These are phyloP conservation scores for Agrypnus murinus DNA, from an alignment of 2,888 invertebrate species.

Conservation along the genomic window DNA sequence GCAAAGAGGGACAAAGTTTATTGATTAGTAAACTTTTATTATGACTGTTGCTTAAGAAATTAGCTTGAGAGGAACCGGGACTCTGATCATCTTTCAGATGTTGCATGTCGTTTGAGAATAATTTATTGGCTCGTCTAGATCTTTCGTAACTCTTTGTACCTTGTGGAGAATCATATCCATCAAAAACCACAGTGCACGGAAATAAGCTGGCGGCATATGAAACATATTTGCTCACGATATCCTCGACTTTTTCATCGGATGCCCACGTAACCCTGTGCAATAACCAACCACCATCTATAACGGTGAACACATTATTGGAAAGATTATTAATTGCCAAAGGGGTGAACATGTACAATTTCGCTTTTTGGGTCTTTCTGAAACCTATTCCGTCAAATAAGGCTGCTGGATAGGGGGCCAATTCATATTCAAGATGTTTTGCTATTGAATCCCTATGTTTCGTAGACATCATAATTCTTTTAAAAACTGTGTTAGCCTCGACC, in stretches of 20 bases:
- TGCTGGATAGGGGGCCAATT: not conserved
- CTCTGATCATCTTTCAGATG: no score
- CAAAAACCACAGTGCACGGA: no score
- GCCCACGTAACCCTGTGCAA: not conserved
- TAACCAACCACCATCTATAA: not conserved
- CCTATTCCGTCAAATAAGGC: not conserved
- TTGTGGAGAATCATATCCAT: no score
- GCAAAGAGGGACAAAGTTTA: no score
- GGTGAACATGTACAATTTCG: not conserved
- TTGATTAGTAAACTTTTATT: no score
- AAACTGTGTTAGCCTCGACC: constrained; percentile 3
- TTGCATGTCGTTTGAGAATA: no score
- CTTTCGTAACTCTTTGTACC: no score
- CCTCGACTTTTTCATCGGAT: not conserved
- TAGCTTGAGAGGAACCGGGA: no score
- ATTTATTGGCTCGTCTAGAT: no score
- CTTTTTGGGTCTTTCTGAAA: not conserved
- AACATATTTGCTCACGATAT: not conserved
- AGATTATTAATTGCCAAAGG: not conserved
- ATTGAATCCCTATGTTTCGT: not conserved
- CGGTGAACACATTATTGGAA: not conserved
- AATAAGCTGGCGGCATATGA: no score
- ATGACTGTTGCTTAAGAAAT: no score
- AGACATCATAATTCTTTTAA: not conserved
- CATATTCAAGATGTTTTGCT: not conserved